phyloP scores from a whole-genome alignment of 2,113 vertebrate genomes.

The Pterophyllum scalare region DNA sequence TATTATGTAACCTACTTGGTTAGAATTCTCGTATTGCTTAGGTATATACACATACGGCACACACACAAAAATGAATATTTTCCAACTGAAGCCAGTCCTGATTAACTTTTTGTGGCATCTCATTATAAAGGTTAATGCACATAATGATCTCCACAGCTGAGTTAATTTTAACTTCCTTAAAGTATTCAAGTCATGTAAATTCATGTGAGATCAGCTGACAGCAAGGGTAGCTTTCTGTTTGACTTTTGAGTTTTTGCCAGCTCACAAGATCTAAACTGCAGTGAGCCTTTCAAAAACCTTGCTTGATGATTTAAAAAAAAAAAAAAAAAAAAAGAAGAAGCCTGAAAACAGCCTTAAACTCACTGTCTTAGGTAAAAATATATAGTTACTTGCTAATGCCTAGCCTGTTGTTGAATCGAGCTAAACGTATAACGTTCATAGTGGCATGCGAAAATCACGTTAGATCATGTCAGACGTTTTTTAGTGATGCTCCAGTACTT shows the following conservation, averaged over 20 bases:
- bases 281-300: background rate
- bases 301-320: background rate
- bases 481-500: background rate
- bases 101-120: background rate
- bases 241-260: background rate
- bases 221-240: background rate
- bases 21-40: too few species aligned
- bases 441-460: background rate
- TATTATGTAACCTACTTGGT: too few species aligned
- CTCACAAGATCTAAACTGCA: background rate
- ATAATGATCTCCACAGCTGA: background rate
- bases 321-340: background rate
- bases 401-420: background rate
- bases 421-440: background rate
- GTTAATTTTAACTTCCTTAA: background rate
- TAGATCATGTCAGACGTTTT: background rate
- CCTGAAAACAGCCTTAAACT: background rate
- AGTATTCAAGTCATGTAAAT: conserved; percentile 10
- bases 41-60: conserved; percentile 77
- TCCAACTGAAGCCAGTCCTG: background rate
- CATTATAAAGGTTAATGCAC: background rate
- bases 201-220: background rate
- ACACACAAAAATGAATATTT: background rate
- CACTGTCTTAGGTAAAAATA: background rate
- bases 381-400: background rate